These are phyloP conservation scores for Cataglyphis rosenhaueri DNA, from an alignment of 2,888 invertebrate species.

Conservation along the genomic window DNA sequence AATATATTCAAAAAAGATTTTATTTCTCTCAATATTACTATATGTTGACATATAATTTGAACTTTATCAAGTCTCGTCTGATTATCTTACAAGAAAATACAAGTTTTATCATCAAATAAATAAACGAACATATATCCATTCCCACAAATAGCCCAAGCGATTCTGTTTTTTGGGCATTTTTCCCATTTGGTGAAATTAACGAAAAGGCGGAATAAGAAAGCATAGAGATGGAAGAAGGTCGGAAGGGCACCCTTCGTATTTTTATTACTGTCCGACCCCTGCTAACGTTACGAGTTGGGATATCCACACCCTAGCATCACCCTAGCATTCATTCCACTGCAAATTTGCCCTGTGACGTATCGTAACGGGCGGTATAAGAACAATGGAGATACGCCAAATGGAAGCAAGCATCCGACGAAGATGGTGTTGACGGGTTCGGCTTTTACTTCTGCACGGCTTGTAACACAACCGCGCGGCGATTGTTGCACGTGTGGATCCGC, in stretches of 20 bases:
- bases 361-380: constrained; percentile 25
- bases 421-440: not conserved
- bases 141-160: constrained; percentile 52
- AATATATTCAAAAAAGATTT: not conserved
- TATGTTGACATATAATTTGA: not conserved
- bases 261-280: constrained; percentile 70
- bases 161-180: constrained; percentile 30
- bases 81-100: not conserved
- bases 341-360: constrained; percentile 39
- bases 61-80: not conserved
- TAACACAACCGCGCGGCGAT: constrained; percentile 7
- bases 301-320: constrained; percentile 42
- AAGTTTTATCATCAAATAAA: not conserved
- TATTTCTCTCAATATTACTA: not conserved
- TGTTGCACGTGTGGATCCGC: not conserved
- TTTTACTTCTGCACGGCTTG: constrained; percentile 6
- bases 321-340: constrained; percentile 31
- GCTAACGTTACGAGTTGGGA: constrained; percentile 63
- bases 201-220: constrained; percentile 21
- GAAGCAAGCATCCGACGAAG: constrained; percentile 4
- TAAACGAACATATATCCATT: not conserved
- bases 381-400: constrained; percentile 13
- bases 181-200: constrained; percentile 62
- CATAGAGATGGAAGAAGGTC: constrained; percentile 34
- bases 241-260: constrained; percentile 60